Evolutionary conservation across 2,888 invertebrate species (phyloP).

Genomic region (Candidula unifasciata): DNA sequence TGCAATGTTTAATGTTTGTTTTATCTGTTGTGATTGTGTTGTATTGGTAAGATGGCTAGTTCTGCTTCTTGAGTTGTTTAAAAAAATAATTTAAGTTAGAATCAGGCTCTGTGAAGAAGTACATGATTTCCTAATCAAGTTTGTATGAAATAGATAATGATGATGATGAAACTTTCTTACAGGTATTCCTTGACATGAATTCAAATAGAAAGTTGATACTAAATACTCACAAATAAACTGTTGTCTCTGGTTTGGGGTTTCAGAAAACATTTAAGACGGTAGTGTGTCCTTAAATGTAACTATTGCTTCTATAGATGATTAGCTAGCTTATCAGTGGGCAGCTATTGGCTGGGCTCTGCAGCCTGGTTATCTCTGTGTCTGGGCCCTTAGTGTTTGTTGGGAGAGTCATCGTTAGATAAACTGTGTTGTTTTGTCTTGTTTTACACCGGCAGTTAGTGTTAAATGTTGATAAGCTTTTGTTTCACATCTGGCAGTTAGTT

Average conservation of each 20-base stretch:
- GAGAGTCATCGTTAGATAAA: constrained; percentile 31
- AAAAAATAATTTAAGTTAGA: too few relatives aligned
- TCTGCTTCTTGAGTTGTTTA: too few relatives aligned
- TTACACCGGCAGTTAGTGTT: neutral
- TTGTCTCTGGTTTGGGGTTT: neutral
- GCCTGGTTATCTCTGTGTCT: constrained; percentile 26
- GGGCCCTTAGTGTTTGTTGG: constrained; percentile 22
- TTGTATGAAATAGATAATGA: too few relatives aligned
- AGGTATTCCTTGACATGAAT: too few relatives aligned
- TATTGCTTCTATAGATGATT: neutral
- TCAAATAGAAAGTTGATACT: neutral
- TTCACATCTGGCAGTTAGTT: neutral
- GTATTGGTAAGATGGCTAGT: too few relatives aligned
- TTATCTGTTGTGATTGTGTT: too few relatives aligned
- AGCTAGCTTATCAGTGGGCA: constrained; percentile 2
- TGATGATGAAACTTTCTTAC: too few relatives aligned
- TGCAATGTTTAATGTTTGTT: too few relatives aligned
- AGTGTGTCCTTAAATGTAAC: neutral
- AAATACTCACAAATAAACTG: neutral
- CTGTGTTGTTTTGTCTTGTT: constrained; percentile 9
- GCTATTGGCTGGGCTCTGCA: constrained; percentile 5
- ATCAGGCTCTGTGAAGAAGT: too few relatives aligned
- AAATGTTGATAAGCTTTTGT: constrained; percentile 9
- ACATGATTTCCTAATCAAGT: too few relatives aligned
- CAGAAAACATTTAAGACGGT: neutral